Base-by-base conservation (phyloP, 2,888 invertebrate genomes). In the Hypercompe scribonia region DNA sequence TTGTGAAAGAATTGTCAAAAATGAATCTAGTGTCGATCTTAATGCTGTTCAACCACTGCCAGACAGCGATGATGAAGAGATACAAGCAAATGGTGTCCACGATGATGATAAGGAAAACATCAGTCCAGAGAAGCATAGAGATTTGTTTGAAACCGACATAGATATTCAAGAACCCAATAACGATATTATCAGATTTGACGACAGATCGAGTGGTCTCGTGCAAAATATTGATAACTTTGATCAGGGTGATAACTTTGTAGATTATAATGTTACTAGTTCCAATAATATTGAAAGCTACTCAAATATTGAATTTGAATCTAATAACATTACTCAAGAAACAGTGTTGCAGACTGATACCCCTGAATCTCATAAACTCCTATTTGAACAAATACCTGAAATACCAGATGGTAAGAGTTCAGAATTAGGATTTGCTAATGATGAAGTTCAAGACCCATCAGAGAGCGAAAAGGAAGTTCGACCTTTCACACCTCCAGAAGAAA, bases 41-140 rank as follows among this genome's bases (percentile, higher is more conserved):
- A 96, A 97, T 87, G 96, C 96, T 78, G 96, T 97, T 34, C 97
- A 96, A 81, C 84, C 91, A 31, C 86, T 97, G 67, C 97, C 97
- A 0, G 95, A 96, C 80, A 93, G 94, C 81, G 96, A 96, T 73
- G 96, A 96, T 80, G 95, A 95, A 67, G 94, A 93, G 58, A 81
- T 90, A 85, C 85, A 91, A 76, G 70, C 89, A 71, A 94, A 94
- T 76, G 94, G 93, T 39, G 82, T 85, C 76, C 86, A 85, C 84
- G 88, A 90, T 74, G 82, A 84, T 73, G 92, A 94, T 46, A 94
- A 95, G 81, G 95, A 95, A 87, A 95, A 95, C 78, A 77, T 94
- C 70, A 87, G 87, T 46, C 94, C 94, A 66, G 89, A 86, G 63
- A 87, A 89, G 77, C 87, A 89, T 70, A 84, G 83, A 72, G 88